Evolutionary conservation across 2,113 vertebrate genomes (phyloP).

Genomic region (Perognathus longimembris): DNA sequence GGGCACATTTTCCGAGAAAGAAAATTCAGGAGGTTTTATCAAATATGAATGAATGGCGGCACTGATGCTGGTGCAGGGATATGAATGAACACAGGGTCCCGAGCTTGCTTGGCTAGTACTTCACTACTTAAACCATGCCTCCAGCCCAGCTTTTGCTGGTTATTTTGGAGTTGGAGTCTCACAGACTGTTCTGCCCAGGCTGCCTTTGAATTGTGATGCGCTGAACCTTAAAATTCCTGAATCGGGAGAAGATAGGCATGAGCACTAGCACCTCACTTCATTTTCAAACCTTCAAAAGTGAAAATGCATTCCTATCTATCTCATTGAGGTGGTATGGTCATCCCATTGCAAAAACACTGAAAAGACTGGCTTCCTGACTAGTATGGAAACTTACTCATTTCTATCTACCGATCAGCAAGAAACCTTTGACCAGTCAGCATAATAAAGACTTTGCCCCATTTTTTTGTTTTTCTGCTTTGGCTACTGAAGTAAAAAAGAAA

Average conservation of each 20-base stretch:
- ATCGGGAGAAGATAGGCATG: no score
- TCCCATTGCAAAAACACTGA: neutral
- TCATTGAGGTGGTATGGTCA: neutral
- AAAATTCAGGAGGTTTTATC: slow-evolving; percentile 3
- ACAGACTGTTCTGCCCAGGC: no score
- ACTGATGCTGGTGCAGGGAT: neutral
- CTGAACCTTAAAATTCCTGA: no score
- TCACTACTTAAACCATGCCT: no score
- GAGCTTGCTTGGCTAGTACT: no score
- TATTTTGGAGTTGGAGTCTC: no score
- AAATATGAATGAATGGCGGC: slow-evolving; percentile 12
- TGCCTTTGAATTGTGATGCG: no score
- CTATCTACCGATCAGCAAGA: neutral
- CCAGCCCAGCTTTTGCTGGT: no score
- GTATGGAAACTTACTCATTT: neutral
- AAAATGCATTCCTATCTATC: neutral
- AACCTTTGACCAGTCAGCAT: neutral
- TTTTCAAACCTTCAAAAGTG: slow-evolving; percentile 37
- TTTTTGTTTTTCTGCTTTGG: slow-evolving; percentile 18
- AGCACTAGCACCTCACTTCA: neutral
- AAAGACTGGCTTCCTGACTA: neutral
- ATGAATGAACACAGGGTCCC: no score
- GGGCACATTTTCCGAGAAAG: slow-evolving; percentile 13
- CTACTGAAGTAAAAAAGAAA: neutral
- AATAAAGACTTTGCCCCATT: neutral